Percentiles rank a stretch among this genome's conserved stretches.
phyloP scores from a whole-genome alignment of 2,797 vertebrate genomes.

The Melanotaenia trifasciata region DNA sequence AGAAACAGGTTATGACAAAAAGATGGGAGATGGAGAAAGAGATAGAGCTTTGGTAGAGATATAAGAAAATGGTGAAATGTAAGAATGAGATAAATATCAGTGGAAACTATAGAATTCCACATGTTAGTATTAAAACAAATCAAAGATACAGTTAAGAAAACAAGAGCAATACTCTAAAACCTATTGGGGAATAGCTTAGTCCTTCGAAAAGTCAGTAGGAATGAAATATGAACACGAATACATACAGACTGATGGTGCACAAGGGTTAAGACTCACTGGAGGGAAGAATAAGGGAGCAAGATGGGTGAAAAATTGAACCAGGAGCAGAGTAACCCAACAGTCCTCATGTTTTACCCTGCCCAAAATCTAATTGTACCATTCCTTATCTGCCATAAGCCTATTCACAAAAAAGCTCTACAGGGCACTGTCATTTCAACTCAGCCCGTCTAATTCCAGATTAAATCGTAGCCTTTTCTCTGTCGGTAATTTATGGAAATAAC shows the following conservation, averaged over 20 bases:
- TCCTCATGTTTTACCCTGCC: conserved; percentile 58
- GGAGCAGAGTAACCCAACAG: conserved; percentile 51
- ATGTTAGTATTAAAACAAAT: neutral
- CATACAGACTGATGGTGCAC: neutral
- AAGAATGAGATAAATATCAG: neutral
- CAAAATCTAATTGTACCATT: conserved; percentile 80
- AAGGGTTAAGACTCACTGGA: conserved; percentile 17
- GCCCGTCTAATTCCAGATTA: conserved; percentile 79
- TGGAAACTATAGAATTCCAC: neutral
- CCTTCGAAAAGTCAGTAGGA: neutral
- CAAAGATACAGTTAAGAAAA: neutral
- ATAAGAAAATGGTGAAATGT: conserved; percentile 1
- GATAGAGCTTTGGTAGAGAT: conserved; percentile 3
- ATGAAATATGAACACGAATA: neutral
- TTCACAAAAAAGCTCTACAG: conserved; percentile 81
- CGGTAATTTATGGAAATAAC: conserved; percentile 85
- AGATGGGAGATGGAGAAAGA: conserved; percentile 16
- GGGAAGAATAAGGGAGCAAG: conserved; percentile 5
- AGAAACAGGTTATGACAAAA: neutral
- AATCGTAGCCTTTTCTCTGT: conserved; percentile 80
- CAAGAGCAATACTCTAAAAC: neutral
- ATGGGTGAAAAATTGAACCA: conserved; percentile 6
- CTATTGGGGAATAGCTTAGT: neutral
- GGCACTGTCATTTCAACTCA: conserved; percentile 80
- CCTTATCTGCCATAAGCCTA: conserved; percentile 80